Percentiles rank a stretch among this genome's conserved stretches.
These are phyloP conservation scores for Platerodrilus igneus DNA, from an alignment of 2,888 invertebrate species.

Conservation along the genomic window DNA sequence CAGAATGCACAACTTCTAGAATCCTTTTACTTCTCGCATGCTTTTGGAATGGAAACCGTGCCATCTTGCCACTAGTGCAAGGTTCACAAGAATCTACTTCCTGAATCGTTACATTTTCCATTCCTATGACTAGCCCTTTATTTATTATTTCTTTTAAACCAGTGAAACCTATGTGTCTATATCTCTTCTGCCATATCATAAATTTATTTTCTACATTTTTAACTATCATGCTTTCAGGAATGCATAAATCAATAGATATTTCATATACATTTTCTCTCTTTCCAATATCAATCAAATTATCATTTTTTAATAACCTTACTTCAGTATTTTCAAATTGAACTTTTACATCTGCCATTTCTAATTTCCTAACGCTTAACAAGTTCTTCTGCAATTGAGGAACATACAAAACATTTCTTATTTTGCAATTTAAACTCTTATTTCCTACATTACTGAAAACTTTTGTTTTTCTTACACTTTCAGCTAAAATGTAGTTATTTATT, in stretches of 20 bases:
- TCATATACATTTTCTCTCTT: neutral
- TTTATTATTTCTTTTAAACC: conserved; percentile 2
- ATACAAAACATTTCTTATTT: too few species aligned
- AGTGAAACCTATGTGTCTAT: neutral
- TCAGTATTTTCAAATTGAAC: too few species aligned
- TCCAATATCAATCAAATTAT: neutral
- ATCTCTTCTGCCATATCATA: conserved; percentile 1
- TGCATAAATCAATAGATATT: neutral
- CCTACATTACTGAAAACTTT: too few species aligned
- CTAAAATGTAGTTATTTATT: too few species aligned
- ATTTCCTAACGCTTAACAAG: too few species aligned
- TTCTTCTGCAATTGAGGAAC: too few species aligned
- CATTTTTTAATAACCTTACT: too few species aligned
- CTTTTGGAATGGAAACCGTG: neutral
- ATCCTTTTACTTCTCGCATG: neutral
- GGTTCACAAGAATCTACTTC: conserved; percentile 6
- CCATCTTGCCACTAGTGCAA: neutral
- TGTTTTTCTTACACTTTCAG: too few species aligned
- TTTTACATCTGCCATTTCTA: too few species aligned
- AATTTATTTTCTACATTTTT: neutral
- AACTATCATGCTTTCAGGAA: neutral
- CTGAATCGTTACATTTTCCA: neutral
- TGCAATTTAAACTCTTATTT: too few species aligned
- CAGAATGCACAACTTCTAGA: conserved; percentile 1
- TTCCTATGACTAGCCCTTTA: neutral